Evolutionary conservation across 2,888 invertebrate species (phyloP), one percentile per base, ranked within the genome.

Genomic region (Microctonus hyperodae): DNA sequence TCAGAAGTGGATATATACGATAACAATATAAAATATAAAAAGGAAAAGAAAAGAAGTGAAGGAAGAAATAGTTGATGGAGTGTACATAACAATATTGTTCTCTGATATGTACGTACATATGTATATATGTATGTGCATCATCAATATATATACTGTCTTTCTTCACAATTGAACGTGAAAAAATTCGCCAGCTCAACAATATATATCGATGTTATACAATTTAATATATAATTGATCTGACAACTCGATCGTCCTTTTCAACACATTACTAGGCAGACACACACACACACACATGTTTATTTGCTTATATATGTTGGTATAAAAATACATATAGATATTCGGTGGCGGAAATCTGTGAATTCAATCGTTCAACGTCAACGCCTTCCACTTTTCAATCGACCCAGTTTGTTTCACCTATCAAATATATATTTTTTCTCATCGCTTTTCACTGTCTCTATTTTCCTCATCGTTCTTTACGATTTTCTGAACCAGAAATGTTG

Each of bases 391-490:
- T 75, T 76, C 73, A 72, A 72, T 67, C 73, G 75, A 77, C 76
- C 72, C 69, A 78, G 79, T 79, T 79, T 78, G 77, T 79, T 79
- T 78, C 78, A 75, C 76, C 78, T 78, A 79, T 79, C 77, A 77
- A 79, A 76, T 76, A 75, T 70, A 65, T 20, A 3, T 3, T 11
- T 13, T 37, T 60, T 35, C 28, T 44, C 7, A 0, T 35, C 7
- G 22, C 9, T 33, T 16, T n/a, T 9, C 40, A 50, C 37, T 25
- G 44, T 40, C 50, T 62, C 51, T 35, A 40, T 40, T 44, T 23
- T 35, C 31, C 35, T 20, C 37, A 31, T 53, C 25, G 23, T 25
- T n/a, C 13, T 53, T 53, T 25, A 53, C 2, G n/a, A 53, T n/a
- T 28, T 25, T 23, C 5, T 28, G n/a, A 23, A 53, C 53, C 25